Base-by-base conservation (phyloP, 1,140 invertebrate genomes). In the Musca vetustissima region DNA sequence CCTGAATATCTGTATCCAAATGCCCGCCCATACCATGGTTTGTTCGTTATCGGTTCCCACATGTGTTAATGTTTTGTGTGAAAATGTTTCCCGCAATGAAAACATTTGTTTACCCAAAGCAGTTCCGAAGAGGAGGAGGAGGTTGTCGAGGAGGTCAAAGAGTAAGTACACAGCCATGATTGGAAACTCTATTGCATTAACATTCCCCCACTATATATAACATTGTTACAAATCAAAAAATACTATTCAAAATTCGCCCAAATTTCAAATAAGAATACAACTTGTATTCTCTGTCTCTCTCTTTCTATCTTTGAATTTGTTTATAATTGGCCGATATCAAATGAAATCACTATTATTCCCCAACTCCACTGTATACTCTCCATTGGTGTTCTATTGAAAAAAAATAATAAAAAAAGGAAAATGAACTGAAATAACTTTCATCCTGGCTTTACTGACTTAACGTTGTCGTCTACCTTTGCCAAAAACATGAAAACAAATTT, bases 111-210 rank as follows among this genome's bases (percentile, higher is more conserved):
- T 66, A 49, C 64, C 43, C 32, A 17, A 61, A 59, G 48, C 53
- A 73, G 79, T 83, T 87, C 86, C 83, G 88, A 88, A 83, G 87
- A 89, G 86, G 88, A 89, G 86, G 88, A 88, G 76, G 88, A 88
- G 76, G 79, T 80, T 74, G 86, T 86, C 85, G 88, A 90, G 87
- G 79, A 81, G 73, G 77, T 75, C 77, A 85, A 87, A 79, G 85
- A 85, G 88, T 90, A 88, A 89, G 88, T 89, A 79, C 59, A 74
- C 21, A 2, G 36, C 11, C 36, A 43, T 43, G 11, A 11, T 11
- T 43, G 36, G 1, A 43, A 43, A 43, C 11, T 32, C 6, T 8
- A 43, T 9, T 43, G 36, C 36, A 43, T 43, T 43, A 43, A 43
- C 36, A 43, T 43, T 43, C 36, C 36, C 11, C 36, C 36, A 4